phyloP scores from a whole-genome alignment of 2,113 vertebrate genomes.

The Tympanuchus pallidicinctus region DNA sequence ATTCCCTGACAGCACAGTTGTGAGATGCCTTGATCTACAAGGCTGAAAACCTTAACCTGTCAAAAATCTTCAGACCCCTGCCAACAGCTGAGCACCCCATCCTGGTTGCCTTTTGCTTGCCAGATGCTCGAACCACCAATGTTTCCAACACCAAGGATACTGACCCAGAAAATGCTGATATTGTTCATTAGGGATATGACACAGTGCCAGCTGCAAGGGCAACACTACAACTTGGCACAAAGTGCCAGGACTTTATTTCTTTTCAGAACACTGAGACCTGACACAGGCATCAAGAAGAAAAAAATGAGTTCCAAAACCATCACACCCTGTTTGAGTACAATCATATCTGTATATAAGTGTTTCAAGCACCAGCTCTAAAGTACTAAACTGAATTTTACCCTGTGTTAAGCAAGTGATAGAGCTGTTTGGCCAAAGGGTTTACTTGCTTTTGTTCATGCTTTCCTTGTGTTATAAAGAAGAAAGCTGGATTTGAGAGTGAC shows the following conservation, averaged over 20 bases:
- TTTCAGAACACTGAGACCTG: neutral
- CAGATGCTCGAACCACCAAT: neutral
- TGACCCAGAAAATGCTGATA: neutral
- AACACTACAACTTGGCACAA: neutral
- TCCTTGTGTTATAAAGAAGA: neutral
- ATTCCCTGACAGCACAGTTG: neutral
- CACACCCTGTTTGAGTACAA: neutral
- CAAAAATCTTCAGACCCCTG: neutral
- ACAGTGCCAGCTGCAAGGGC: neutral
- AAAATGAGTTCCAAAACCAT: neutral
- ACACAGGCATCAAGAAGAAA: neutral
- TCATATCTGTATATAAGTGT: neutral
- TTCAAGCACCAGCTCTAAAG: neutral
- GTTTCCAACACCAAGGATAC: neutral
- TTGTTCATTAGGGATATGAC: neutral
- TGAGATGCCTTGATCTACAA: slow-evolving; percentile 45
- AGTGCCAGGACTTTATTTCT: neutral
- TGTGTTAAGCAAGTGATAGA: neutral
- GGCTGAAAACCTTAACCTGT: slow-evolving; percentile 17
- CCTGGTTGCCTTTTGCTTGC: neutral
- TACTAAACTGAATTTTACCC: neutral
- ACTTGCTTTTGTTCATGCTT: neutral
- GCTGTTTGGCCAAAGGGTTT: neutral
- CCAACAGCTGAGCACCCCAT: neutral
- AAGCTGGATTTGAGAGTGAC: neutral